phyloP scores from a whole-genome alignment of 2,113 vertebrate species.

The Aegithalos caudatus region DNA sequence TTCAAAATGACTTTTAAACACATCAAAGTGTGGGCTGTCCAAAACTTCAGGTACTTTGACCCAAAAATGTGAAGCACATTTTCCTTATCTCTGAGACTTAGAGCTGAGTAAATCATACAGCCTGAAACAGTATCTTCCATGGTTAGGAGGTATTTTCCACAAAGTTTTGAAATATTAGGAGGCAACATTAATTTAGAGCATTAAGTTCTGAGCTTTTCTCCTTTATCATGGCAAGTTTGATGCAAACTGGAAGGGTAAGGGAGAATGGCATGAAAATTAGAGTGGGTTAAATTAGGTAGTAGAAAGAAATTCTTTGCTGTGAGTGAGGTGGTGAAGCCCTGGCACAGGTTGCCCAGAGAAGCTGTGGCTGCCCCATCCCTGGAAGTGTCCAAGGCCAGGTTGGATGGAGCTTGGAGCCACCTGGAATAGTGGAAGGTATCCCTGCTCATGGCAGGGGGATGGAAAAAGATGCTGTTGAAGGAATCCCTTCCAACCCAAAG shows the following conservation, averaged over 20 bases:
- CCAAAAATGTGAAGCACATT: background rate
- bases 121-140: background rate
- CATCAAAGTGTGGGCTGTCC: accelerated
- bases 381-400: background rate
- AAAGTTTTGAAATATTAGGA: background rate
- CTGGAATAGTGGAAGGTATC: background rate
- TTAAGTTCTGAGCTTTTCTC: background rate
- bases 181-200: background rate
- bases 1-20: background rate
- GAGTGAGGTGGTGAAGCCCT: background rate
- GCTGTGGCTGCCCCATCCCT: background rate
- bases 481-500: background rate
- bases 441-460: background rate
- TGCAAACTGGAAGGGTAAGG: background rate
- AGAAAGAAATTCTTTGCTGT: background rate
- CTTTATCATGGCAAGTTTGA: background rate
- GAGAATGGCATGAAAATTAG: background rate
- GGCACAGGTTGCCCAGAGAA: background rate
- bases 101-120: background rate
- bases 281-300: background rate
- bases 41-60: background rate
- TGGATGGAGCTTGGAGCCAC: background rate
- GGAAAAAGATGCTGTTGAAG: background rate
- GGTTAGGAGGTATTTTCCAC: background rate
- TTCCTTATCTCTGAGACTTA: background rate